Conservation (phyloP, 2,797 vertebrate species). For the Phylloscopus collybita region DNA sequence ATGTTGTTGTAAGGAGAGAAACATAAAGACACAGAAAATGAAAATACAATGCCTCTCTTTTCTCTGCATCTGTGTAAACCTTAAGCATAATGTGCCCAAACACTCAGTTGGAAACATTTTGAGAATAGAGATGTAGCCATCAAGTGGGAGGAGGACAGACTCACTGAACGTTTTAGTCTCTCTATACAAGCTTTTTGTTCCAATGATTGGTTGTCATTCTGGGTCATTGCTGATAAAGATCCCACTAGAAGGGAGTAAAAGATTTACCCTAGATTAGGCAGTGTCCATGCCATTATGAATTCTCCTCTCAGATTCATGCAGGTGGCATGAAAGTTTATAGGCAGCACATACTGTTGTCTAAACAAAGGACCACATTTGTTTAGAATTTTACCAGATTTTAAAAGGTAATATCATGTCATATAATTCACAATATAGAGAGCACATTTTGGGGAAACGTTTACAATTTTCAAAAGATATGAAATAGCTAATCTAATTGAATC, state of each 20-base stretch:
- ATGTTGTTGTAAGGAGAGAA: neutral
- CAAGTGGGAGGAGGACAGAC: neutral
- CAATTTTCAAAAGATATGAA: constrained; percentile 28
- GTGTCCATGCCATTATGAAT: constrained; percentile 22
- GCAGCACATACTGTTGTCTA: neutral
- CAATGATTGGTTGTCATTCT: constrained; percentile 34
- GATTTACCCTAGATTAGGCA: constrained; percentile 23
- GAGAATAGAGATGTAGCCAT: neutral
- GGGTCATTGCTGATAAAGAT: constrained; percentile 54
- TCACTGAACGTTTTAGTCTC: neutral
- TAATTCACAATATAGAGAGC: neutral
- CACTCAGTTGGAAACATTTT: neutral
- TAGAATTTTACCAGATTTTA: constrained; percentile 1
- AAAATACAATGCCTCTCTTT: neutral
- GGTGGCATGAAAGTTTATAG: constrained; percentile 28
- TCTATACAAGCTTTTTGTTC: neutral
- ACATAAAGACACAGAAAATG: neutral
- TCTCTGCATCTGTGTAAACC: neutral
- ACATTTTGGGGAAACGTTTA: constrained; percentile 1
- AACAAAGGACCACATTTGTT: neutral
- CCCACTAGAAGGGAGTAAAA: constrained; percentile 18
- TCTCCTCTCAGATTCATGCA: constrained; percentile 34
- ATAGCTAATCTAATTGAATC: constrained; percentile 52
- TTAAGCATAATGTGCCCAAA: neutral
- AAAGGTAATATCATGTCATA: neutral